Base-by-base conservation (phyloP, 2,888 invertebrate genomes). In the Gymnocheta viridis region DNA sequence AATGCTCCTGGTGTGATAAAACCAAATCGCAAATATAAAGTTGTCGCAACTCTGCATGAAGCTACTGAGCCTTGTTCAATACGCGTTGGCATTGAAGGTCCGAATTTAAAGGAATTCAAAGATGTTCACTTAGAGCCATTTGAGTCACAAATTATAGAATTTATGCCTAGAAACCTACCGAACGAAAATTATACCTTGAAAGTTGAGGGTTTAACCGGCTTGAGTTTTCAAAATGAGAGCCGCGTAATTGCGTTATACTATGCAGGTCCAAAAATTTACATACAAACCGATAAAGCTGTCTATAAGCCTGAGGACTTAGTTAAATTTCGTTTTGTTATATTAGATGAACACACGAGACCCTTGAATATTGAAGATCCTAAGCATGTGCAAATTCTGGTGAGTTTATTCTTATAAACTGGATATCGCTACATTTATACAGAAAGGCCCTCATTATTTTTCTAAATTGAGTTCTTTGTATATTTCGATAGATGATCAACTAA, bases 211-310 rank as follows among this genome's bases (percentile, higher is more conserved):
- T 24, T 51, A 24, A 51, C 0, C 9, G 51, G 27, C 1, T 51
- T 14, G 0, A 24, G 4, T 1, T 51, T 51, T 27, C 14, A 51
- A 51, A 51, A 51, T 22, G 4, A 12, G 27, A 51, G 24, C 14
- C 0, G 0, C 14, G 12, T 51, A 12, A 1, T 6, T 14, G 12
- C 3, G 14, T 1, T 12, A 0, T 1, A 95, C 84, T 96, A 97
- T 24, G 47, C 17, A 3, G 70, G 87, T 54, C 85, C 87, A 10
- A 96, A 97, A 12, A 94, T 97, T 14, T 96, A 97, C 89, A 94
- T 98, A 85, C 98, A 98, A 91, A 97, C 98, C 0, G 98, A 98
- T 92, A 96, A 97, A 92, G 95, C 97, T 12, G 95, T 98, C 85
- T 98, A 98, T 91, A 96, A 97, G 90, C 98, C 98, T 0, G 95